phyloP scores from a whole-genome alignment of 1,140 invertebrate species.

The Pissodes strobi region DNA sequence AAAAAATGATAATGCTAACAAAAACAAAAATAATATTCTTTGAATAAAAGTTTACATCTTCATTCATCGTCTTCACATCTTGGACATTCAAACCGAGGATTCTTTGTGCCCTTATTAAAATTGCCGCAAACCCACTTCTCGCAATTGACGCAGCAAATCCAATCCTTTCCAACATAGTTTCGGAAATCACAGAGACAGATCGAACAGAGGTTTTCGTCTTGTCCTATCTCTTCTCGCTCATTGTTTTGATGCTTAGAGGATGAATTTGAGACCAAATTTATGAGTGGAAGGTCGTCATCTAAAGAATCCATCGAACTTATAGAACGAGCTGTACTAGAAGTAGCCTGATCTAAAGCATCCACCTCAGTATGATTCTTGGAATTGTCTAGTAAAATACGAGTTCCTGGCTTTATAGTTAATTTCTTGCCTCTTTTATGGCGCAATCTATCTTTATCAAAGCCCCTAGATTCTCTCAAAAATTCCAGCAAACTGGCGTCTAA shows the following conservation, averaged over 20 bases:
- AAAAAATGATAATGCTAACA: background rate
- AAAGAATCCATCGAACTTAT: background rate
- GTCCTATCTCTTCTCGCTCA: slow-evolving; percentile 1
- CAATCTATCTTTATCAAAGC: too few species aligned
- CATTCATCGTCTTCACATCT: slow-evolving; percentile 2
- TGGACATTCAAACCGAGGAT: background rate
- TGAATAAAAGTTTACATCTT: background rate
- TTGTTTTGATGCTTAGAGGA: background rate
- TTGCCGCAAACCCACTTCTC: slow-evolving; percentile 1
- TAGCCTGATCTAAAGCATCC: background rate
- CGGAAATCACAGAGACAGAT: slow-evolving; percentile 6
- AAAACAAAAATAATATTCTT: slow-evolving; percentile 4
- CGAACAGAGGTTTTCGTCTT: slow-evolving; percentile 4
- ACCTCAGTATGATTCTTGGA: background rate
- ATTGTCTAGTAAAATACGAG: slow-evolving; percentile 1
- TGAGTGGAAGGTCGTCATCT: background rate
- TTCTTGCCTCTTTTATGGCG: background rate
- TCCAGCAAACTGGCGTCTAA: too few species aligned
- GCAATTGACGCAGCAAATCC: background rate
- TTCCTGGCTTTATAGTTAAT: background rate
- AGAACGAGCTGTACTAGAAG: background rate
- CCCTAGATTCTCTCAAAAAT: too few species aligned
- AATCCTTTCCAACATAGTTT: background rate
- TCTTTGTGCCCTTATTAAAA: slow-evolving; percentile 1
- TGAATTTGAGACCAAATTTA: slow-evolving; percentile 1